phyloP scores from a whole-genome alignment of 1,140 invertebrate genomes.

The Lepidurus arcticus region DNA sequence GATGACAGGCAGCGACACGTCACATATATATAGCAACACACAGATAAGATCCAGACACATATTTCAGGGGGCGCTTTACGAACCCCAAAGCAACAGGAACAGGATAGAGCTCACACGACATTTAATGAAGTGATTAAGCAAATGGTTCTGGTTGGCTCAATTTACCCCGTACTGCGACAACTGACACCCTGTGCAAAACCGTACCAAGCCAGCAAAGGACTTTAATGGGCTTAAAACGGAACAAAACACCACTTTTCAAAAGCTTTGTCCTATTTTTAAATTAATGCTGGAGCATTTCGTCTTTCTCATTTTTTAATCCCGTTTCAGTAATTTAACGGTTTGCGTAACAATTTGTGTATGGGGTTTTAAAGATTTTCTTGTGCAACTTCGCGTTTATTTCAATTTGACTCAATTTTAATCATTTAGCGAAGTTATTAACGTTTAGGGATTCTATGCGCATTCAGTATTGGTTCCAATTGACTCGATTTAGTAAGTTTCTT shows the following conservation, averaged over 20 bases:
- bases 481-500: too few species aligned
- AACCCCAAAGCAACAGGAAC: not conserved
- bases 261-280: not conserved
- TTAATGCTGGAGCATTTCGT: too few species aligned
- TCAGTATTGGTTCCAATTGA: too few species aligned
- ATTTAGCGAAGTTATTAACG: not conserved
- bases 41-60: conserved; percentile 13
- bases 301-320: too few species aligned
- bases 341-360: too few species aligned
- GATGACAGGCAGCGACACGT: conserved; percentile 7
- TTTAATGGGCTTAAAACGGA: too few species aligned
- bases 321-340: too few species aligned
- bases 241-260: not conserved
- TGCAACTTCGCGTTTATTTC: too few species aligned
- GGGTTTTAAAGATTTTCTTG: too few species aligned
- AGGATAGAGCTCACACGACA: conserved; percentile 1
- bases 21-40: not conserved
- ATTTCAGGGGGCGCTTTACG: not conserved
- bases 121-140: conserved; percentile 22
- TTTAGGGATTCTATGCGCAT: not conserved
- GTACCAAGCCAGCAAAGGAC: too few species aligned
- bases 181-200: not conserved
- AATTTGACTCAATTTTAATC: too few species aligned
- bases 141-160: not conserved
- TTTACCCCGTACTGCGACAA: conserved; percentile 8